phyloP scores from a whole-genome alignment of 2,113 vertebrate genomes.

The Syrrhaptes paradoxus region DNA sequence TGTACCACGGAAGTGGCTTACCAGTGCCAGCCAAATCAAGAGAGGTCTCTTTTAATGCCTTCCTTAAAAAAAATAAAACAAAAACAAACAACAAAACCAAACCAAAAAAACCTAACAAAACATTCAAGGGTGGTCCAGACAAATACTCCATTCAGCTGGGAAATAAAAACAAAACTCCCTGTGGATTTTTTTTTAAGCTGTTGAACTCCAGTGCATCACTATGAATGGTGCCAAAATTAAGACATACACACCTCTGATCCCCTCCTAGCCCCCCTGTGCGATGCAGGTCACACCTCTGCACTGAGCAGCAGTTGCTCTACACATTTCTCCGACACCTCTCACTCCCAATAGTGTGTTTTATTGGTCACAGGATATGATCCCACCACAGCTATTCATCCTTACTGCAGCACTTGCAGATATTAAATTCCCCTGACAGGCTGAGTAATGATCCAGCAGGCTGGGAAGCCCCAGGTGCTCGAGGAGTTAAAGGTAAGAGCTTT shows the following conservation, averaged over 20 bases:
- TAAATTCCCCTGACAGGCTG: conserved; percentile 14
- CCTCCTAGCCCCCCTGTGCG: background rate
- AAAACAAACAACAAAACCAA: background rate
- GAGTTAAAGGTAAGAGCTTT: background rate
- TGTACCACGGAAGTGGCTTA: background rate
- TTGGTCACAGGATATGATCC: background rate
- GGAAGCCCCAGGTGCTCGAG: background rate
- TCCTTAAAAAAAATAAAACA: background rate
- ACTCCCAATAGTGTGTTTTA: background rate
- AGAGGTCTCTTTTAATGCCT: background rate
- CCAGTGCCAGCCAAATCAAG: background rate
- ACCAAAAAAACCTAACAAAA: background rate
- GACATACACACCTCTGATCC: background rate
- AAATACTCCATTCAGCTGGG: background rate
- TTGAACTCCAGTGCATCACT: background rate
- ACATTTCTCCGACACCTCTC: background rate
- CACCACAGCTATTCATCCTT: background rate
- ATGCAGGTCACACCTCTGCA: background rate
- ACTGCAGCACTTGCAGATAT: background rate
- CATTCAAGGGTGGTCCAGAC: background rate
- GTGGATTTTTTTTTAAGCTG: background rate
- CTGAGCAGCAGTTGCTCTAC: background rate
- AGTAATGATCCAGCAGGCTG: background rate
- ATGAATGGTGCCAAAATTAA: background rate
- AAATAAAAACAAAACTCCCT: background rate